Evolutionary conservation across 2,888 invertebrate genomes (phyloP), one percentile per base, ranked within the genome.

Genomic region (Nomada hirtipes): DNA sequence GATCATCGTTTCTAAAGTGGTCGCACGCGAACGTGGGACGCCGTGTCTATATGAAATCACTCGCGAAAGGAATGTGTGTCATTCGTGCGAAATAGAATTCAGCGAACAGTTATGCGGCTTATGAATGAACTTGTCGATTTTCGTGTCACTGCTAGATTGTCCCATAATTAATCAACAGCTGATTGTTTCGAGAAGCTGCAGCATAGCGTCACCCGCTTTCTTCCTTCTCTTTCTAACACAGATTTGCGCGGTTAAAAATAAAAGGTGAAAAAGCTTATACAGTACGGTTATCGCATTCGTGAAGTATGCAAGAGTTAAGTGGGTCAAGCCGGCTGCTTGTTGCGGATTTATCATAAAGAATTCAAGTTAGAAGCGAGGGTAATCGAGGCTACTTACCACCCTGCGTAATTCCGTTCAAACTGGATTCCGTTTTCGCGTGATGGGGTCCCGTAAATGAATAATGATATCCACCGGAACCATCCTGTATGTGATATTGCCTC

Each of bases 381-480:
- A 57, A 67, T 77, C 60, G 18, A 52, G 42, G n/a, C 26, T 3
- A 88, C 91, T 91, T 69, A 93, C 93, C 93, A 82, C 96, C 96
- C 88, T 95, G 95, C 15, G 96, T 96, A 68, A 95, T 94, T 72
- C 96, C 96, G 89, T 96, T 95, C 75, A 94, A 93, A 84, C 95
- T 95, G 11, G 95, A 94, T 93, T 96, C 96, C 71, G 95, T 94
- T 92, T 96, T 96, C 85, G 96, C 94, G 87, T 96, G 96, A 85
- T 95, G 95, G 42, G 96, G 96, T 88, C 95, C 96, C 36, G 95
- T 94, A 92, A 96, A 96, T 20, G 96, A 96, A 89, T 95, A 95
- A 77, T 94, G 94, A 91, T 95, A 95, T 86, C 95, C 94, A 11
- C 95, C 95, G 65, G 94, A 93, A 63, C 94, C 94, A 89, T 95